A percentile compares a stretch with the other conserved stretches of the same genome.
Conservation (phyloP, 1,140 invertebrate species). For the Oncopodura yosiiana region DNA sequence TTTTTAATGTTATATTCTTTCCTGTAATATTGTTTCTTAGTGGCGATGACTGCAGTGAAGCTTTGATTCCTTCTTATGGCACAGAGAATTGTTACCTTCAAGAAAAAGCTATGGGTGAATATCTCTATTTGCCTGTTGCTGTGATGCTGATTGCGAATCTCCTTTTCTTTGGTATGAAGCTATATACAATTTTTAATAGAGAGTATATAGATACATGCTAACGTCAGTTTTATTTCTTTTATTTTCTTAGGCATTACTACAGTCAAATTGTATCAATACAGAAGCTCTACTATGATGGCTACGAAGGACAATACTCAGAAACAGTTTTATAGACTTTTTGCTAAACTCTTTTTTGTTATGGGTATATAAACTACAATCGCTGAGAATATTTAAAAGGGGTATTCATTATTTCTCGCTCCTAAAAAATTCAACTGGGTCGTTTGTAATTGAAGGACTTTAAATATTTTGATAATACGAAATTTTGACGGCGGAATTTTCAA, state of each 20-base stretch:
- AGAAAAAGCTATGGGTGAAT: slow-evolving; percentile 21
- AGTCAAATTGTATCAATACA: not conserved
- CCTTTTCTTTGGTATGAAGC: slow-evolving; percentile 34
- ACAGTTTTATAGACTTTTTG: slow-evolving; percentile 29
- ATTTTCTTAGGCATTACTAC: too few species aligned
- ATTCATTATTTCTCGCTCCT: too few species aligned
- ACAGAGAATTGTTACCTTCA: not conserved
- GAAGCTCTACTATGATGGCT: too few species aligned
- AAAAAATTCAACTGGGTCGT: too few species aligned
- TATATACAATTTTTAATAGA: slow-evolving; percentile 1
- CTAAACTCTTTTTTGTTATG: slow-evolving; percentile 39
- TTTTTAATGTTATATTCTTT: too few species aligned
- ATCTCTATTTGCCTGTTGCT: slow-evolving; percentile 36
- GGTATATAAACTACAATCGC: too few species aligned
- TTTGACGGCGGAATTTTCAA: too few species aligned
- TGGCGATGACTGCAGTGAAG: slow-evolving; percentile 74
- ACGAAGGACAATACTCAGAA: not conserved
- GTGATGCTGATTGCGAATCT: slow-evolving; percentile 38
- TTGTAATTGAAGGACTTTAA: too few species aligned
- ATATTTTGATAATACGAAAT: too few species aligned
- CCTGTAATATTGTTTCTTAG: slow-evolving; percentile 43
- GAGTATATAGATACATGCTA: not conserved
- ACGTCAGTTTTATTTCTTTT: too few species aligned
- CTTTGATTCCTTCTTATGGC: slow-evolving; percentile 68
- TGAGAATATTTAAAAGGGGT: too few species aligned